phyloP scores from a whole-genome alignment of 1,140 invertebrate species.

The Dolichoris vasculosae region DNA sequence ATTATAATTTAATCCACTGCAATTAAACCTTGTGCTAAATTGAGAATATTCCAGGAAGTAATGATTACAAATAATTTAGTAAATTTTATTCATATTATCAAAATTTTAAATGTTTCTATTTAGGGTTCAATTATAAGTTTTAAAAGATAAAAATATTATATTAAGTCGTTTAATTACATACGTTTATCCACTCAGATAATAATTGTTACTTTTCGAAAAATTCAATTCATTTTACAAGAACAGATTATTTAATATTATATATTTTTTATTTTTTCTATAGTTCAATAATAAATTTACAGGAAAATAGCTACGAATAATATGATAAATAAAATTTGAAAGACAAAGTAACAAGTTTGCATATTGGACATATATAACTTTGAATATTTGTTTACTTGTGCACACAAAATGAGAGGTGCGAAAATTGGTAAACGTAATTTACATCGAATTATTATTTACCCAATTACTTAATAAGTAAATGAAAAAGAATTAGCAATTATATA shows the following conservation, averaged over 20 bases:
- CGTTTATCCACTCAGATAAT: not conserved
- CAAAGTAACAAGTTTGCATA: not conserved
- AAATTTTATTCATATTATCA: not conserved
- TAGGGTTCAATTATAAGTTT: not conserved
- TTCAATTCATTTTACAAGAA: too few species aligned
- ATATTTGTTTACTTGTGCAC: not conserved
- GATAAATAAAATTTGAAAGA: not conserved
- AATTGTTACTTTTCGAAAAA: too few species aligned
- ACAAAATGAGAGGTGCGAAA: not conserved
- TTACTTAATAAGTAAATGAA: not conserved
- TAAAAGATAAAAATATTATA: not conserved
- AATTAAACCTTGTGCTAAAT: not conserved
- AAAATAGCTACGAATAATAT: not conserved
- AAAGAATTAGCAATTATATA: not conserved
- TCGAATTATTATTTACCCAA: conserved; percentile 19
- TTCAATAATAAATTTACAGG: not conserved
- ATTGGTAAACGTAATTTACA: conserved; percentile 26
- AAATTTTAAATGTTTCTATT: not conserved
- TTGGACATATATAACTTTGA: not conserved
- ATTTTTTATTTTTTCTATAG: too few species aligned
- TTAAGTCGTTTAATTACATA: not conserved
- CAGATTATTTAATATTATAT: too few species aligned
- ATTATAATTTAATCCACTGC: not conserved
- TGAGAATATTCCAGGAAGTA: not conserved
- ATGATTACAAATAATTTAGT: not conserved